These are phyloP conservation scores for Fulmarus glacialis DNA, from an alignment of 2,113 vertebrate species.

Conservation along the genomic window DNA sequence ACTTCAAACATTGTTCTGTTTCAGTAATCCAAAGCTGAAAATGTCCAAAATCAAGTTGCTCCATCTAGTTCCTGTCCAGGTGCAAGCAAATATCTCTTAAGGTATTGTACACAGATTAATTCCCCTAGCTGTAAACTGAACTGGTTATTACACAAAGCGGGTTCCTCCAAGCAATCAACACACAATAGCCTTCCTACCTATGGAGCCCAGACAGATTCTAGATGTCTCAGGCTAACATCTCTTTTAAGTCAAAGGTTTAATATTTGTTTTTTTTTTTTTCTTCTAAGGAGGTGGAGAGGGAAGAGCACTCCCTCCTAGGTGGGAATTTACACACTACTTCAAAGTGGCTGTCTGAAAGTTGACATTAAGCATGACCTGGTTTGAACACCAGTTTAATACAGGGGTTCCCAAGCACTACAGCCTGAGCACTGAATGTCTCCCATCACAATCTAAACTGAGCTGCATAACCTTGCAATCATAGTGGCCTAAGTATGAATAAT, in stretches of 20 bases:
- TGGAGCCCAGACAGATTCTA: not conserved
- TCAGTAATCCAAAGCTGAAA: not conserved
- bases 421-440: not conserved
- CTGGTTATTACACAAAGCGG: not conserved
- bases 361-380: not conserved
- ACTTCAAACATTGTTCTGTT: not conserved
- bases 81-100: not conserved
- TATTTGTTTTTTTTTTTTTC: not conserved
- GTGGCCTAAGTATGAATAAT: not conserved
- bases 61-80: not conserved
- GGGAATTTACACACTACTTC: not conserved
- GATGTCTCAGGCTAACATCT: not conserved
- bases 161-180: not conserved
- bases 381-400: not conserved
- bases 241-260: not conserved
- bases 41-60: not conserved
- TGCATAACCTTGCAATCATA: fast-evolving
- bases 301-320: not conserved
- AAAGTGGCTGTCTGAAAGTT: not conserved
- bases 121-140: not conserved
- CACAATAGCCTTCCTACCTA: not conserved
- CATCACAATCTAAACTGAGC: not conserved
- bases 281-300: not conserved
- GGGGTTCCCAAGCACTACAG: not conserved
- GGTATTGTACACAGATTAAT: not conserved